Evolutionary conservation across 2,113 vertebrate genomes (phyloP).

Genomic region (Catharus fuscescens): DNA sequence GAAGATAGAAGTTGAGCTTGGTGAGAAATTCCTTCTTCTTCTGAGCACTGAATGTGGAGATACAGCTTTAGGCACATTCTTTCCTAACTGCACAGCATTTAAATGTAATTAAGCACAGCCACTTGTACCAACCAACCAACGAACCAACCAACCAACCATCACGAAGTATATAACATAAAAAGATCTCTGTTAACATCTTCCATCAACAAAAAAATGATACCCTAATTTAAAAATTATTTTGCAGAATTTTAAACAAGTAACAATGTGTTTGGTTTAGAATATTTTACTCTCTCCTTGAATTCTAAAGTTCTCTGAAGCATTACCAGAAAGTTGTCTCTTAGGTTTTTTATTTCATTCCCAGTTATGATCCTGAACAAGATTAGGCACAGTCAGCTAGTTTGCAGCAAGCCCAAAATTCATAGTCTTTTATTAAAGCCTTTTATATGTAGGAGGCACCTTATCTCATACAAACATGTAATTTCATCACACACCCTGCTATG

Average conservation of each 20-base stretch:
- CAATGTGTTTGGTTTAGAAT: neutral
- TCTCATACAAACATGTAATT: neutral
- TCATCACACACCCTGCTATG: neutral
- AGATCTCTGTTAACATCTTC: neutral
- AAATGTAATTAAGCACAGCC: neutral
- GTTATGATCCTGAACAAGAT: neutral
- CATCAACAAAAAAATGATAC: neutral
- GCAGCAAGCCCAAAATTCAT: neutral
- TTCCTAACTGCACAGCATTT: neutral
- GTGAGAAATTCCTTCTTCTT: neutral
- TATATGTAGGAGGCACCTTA: neutral
- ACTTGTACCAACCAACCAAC: neutral
- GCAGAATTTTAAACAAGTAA: neutral
- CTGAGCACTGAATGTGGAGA: neutral
- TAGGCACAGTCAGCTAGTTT: neutral
- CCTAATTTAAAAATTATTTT: neutral
- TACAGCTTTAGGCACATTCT: neutral
- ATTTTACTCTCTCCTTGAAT: neutral
- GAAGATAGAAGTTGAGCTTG: neutral
- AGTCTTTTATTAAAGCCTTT: neutral
- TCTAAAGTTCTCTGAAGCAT: neutral
- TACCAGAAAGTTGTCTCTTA: neutral
- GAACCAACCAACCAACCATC: neutral
- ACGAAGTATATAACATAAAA: neutral
- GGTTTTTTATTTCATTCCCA: neutral